Conservation (phyloP, 2,888 invertebrate species). For the Erpobdella octoculata region DNA sequence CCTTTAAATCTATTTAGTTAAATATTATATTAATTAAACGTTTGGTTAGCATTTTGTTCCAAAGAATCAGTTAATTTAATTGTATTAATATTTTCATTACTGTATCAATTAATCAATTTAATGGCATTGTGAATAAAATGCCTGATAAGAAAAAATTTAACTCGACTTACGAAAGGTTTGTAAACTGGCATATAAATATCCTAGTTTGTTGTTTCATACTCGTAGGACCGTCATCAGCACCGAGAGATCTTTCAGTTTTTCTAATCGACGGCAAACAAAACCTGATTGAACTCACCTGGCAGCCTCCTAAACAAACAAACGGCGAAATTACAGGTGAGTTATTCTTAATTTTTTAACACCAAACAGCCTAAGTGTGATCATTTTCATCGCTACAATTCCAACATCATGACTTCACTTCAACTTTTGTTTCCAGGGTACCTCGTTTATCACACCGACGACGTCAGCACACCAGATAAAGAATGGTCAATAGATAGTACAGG, state of each 20-base stretch:
- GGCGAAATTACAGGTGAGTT: conserved; percentile 14
- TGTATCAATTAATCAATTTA: no score
- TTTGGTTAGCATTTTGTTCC: no score
- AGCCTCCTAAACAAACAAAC: conserved; percentile 6
- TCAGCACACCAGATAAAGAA: conserved; percentile 67
- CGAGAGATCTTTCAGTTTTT: background rate
- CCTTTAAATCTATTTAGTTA: no score
- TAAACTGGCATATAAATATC: no score
- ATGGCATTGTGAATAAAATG: no score
- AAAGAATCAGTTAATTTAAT: no score
- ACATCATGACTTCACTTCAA: no score
- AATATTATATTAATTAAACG: no score
- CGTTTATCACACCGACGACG: conserved; percentile 78
- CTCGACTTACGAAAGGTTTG: no score
- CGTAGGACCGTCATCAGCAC: conserved; percentile 8
- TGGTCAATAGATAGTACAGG: conserved; percentile 70
- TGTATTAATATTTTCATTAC: no score
- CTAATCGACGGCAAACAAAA: background rate
- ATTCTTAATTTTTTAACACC: background rate
- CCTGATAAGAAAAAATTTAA: no score
- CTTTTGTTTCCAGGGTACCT: conserved; percentile 64
- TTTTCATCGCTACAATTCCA: background rate
- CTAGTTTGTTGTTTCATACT: background rate
- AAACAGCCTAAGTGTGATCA: background rate
- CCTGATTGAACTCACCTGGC: conserved; percentile 11